Evolutionary conservation across 2,888 invertebrate species (phyloP), one percentile per base, ranked within the genome.

Genomic region (Conops quadrifasciatus): DNA sequence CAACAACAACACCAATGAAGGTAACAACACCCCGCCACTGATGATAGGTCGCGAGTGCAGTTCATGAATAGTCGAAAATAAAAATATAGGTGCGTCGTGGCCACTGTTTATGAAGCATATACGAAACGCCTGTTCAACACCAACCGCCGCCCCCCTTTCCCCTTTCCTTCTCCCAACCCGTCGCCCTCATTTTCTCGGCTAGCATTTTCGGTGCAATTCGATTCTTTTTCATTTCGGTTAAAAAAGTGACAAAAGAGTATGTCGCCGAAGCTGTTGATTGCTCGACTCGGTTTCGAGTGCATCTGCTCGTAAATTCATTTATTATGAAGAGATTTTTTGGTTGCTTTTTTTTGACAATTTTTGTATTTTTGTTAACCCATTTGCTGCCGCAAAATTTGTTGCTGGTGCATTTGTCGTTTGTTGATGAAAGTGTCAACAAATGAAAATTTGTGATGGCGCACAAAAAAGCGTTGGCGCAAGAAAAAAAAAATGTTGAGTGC

Each of bases 291-390:
- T 30, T 59, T 30, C 68, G 62, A 81, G 78, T 80, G 80, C 79
- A 78, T 78, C 81, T 79, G 77, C 80, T 78, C 81, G 82, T 81
- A 82, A 82, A 82, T 82, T 82, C 83, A 82, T 83, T 83, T 83
- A 82, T 82, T 82, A 82, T 79, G 71, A 77, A 72, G 63, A 47
- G 59, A 58, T 49, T 65, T 68, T 63, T 43, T 71, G 4, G 9
- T n/a, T 21, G 15, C 9, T 56, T 21, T 56, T 24, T 56, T 19
- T 56, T n/a, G n/a, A n/a, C n/a, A n/a, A n/a, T n/a, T n/a, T n/a
- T n/a, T n/a, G n/a, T n/a, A n/a, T n/a, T n/a, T n/a, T n/a, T n/a
- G n/a, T 56, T 56, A 21, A n/a, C 16, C 56, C 21, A 56, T 24
- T 13, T 56, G n/a, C 56, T 15, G n/a, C 21, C n/a, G 36, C 36